Conservation (phyloP, 2,888 invertebrate species). For the Pyrgus malvae region DNA sequence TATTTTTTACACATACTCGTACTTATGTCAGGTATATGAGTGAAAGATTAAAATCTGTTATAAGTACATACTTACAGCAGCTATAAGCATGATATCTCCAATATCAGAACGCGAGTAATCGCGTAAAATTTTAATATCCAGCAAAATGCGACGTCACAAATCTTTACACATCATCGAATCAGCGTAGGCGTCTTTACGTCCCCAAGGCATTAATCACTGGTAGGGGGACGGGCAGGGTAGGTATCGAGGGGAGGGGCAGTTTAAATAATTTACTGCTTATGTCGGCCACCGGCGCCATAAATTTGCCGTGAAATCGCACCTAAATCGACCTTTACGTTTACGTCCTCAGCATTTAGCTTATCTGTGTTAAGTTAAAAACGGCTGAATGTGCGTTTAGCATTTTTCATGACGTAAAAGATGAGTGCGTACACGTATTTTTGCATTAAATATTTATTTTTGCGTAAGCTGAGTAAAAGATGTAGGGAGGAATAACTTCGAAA, state of each 20-base stretch:
- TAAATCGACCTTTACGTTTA: constrained; percentile 22
- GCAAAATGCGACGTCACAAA: constrained; percentile 21
- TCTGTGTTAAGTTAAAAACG: constrained; percentile 10
- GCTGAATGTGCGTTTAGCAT: not conserved
- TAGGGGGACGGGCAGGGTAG: not conserved
- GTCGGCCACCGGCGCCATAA: constrained; percentile 23
- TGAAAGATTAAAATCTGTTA: too few relatives aligned
- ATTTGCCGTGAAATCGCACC: constrained; percentile 24
- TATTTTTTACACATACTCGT: too few relatives aligned
- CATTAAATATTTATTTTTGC: too few relatives aligned
- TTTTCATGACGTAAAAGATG: too few relatives aligned
- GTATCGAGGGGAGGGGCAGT: constrained; percentile 12
- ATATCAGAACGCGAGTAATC: not conserved
- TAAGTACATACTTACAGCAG: too few relatives aligned
- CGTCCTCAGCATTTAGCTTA: constrained; percentile 20
- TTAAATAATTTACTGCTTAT: constrained; percentile 29
- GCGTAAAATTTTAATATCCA: constrained; percentile 29
- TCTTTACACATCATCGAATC: constrained; percentile 30
- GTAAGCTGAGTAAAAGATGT: too few relatives aligned
- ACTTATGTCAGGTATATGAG: too few relatives aligned
- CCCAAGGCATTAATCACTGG: constrained; percentile 23
- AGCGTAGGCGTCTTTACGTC: constrained; percentile 19
- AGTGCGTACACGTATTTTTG: too few relatives aligned
- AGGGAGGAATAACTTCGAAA: too few relatives aligned
- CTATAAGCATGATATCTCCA: not conserved